Percentiles rank a stretch among this genome's conserved stretches.
These are phyloP conservation scores for Enchytraeus crypticus DNA, from an alignment of 2,888 invertebrate genomes.

Conservation along the genomic window DNA sequence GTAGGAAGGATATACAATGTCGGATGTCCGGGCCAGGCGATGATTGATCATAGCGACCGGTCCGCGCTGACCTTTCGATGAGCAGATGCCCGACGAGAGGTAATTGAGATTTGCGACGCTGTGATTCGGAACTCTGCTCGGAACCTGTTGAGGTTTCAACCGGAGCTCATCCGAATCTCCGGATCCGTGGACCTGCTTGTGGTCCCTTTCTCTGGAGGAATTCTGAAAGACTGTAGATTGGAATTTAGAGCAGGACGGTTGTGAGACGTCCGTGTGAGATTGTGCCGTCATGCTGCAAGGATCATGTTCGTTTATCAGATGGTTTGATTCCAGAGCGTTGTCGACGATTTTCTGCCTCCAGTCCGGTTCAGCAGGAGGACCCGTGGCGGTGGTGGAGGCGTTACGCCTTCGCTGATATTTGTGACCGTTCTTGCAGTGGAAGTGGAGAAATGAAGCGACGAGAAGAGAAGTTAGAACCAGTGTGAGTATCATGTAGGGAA, in stretches of 20 bases:
- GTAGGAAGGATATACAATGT: neutral
- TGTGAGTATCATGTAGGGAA: constrained; percentile 23
- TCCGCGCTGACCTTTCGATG: too few species aligned
- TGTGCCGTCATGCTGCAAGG: neutral
- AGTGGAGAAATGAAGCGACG: constrained; percentile 24
- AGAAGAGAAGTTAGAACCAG: constrained; percentile 21
- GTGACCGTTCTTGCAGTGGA: constrained; percentile 27
- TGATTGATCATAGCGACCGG: neutral
- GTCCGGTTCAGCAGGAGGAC: neutral
- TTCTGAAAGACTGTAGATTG: too few species aligned
- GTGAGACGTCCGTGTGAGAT: constrained; percentile 5
- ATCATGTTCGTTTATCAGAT: too few species aligned
- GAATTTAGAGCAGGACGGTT: too few species aligned
- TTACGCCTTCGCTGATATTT: constrained; percentile 22
- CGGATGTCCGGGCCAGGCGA: neutral
- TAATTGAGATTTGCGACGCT: too few species aligned
- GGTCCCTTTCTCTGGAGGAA: neutral
- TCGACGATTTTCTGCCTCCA: constrained; percentile 10
- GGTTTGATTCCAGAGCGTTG: neutral
- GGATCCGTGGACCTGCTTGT: neutral
- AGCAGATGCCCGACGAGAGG: too few species aligned
- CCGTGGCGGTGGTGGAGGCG: neutral
- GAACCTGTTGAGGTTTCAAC: neutral
- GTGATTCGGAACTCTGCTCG: too few species aligned
- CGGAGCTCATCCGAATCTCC: neutral